Percentiles rank a stretch among this genome's conserved stretches.
These are phyloP conservation scores for Microtus agrestis DNA, from an alignment of 2,797 vertebrate genomes.

Conservation along the genomic window DNA sequence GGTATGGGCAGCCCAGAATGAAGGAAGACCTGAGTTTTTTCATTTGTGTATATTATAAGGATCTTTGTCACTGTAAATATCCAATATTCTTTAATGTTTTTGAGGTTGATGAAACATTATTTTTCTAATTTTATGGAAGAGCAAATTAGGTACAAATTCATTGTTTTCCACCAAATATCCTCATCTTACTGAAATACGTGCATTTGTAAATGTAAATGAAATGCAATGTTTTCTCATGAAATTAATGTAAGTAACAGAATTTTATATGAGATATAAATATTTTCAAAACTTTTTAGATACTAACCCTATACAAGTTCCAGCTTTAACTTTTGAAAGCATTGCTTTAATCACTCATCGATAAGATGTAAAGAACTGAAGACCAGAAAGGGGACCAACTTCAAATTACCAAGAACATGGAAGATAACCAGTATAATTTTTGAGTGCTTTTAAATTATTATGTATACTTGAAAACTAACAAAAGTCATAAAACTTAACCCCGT, in stretches of 20 bases:
- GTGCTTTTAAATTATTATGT: background rate
- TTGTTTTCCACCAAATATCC: background rate
- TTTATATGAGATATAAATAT: background rate
- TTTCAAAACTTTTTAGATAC: background rate
- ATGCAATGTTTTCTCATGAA: background rate
- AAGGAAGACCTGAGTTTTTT: background rate
- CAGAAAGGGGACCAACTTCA: background rate
- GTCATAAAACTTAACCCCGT: background rate
- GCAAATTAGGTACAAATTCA: background rate
- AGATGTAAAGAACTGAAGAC: background rate
- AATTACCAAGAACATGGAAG: background rate
- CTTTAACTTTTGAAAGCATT: background rate
- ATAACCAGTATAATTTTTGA: background rate
- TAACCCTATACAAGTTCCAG: background rate
- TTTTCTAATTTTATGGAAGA: background rate
- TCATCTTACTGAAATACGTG: background rate
- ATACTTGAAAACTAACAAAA: background rate
- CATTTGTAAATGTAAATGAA: background rate
- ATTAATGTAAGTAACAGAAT: background rate
- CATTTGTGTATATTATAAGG: background rate
- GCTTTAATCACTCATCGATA: background rate
- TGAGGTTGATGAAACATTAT: background rate
- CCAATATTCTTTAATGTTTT: background rate
- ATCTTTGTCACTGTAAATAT: background rate
- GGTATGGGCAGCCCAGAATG: no score